These are phyloP conservation scores for Diplolepis rosae DNA, from an alignment of 2,888 invertebrate species.

Conservation along the genomic window DNA sequence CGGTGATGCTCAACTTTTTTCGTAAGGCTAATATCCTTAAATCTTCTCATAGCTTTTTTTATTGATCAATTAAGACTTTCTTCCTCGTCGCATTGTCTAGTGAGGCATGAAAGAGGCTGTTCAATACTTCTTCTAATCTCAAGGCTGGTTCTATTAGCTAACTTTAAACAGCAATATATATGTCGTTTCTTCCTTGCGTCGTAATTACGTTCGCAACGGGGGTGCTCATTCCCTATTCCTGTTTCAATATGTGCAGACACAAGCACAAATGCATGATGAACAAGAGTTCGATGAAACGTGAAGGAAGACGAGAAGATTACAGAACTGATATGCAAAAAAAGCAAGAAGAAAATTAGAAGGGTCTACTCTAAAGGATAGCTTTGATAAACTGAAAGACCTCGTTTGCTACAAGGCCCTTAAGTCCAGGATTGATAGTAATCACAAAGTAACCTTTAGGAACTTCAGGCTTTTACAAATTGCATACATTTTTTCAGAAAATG, in stretches of 20 bases:
- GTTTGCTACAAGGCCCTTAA: neutral
- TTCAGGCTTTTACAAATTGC: constrained; percentile 5
- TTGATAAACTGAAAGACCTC: constrained; percentile 19
- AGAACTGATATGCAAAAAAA: constrained; percentile 3
- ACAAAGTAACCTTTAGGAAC: neutral
- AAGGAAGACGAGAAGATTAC: constrained; percentile 28
- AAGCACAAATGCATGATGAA: neutral
- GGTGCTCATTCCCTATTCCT: constrained; percentile 52
- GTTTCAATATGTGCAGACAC: constrained; percentile 17
- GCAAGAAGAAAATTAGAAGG: constrained; percentile 15
- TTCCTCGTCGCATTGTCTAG: constrained; percentile 43
- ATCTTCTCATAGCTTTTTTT: neutral
- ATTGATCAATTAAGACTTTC: neutral
- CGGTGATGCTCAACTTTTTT: no score
- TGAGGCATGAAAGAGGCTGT: constrained; percentile 50
- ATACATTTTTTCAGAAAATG: neutral
- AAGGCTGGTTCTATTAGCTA: constrained; percentile 55
- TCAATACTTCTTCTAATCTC: constrained; percentile 62
- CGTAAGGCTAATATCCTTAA: no score
- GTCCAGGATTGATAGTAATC: constrained; percentile 9
- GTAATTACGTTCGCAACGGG: constrained; percentile 61
- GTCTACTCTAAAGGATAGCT: constrained; percentile 3
- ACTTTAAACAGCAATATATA: constrained; percentile 71
- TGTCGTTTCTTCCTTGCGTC: constrained; percentile 59
- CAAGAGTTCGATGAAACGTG: constrained; percentile 21